Evolutionary conservation across 1,140 invertebrate genomes (phyloP).

Genomic region (Drosophila subpulchrella): DNA sequence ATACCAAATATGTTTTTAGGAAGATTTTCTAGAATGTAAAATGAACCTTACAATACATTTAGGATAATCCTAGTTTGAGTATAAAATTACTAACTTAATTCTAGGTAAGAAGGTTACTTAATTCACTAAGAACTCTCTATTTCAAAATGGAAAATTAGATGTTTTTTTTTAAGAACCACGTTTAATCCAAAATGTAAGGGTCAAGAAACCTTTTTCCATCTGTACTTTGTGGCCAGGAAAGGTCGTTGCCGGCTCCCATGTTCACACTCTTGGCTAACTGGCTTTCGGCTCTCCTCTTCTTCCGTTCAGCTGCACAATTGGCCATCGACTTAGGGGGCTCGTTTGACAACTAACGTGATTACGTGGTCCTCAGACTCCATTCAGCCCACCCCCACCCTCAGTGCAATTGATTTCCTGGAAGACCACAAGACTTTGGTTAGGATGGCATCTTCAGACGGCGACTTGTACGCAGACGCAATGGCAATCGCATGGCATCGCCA

Average conservation of each 20-base stretch:
- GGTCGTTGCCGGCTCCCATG: constrained; percentile 61
- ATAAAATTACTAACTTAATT: too few species aligned
- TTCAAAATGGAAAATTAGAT: too few species aligned
- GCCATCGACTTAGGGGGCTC: constrained; percentile 64
- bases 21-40: too few species aligned
- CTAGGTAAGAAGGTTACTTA: too few species aligned
- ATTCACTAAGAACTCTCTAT: too few species aligned
- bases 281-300: constrained; percentile 40
- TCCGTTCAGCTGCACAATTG: constrained; percentile 62
- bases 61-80: too few species aligned
- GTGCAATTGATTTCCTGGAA: constrained; percentile 66
- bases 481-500: constrained; percentile 6
- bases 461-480: constrained; percentile 6
- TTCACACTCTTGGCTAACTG: constrained; percentile 40
- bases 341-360: constrained; percentile 72
- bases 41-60: too few species aligned
- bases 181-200: not conserved
- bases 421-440: constrained; percentile 37
- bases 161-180: too few species aligned
- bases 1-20: too few species aligned
- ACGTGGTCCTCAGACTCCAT: constrained; percentile 39
- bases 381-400: constrained; percentile 46
- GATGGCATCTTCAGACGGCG: constrained; percentile 68
- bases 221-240: constrained; percentile 35
- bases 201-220: constrained; percentile 10